Evolutionary conservation across 2,797 vertebrate species (phyloP).

Genomic region (Astyanax mexicanus): DNA sequence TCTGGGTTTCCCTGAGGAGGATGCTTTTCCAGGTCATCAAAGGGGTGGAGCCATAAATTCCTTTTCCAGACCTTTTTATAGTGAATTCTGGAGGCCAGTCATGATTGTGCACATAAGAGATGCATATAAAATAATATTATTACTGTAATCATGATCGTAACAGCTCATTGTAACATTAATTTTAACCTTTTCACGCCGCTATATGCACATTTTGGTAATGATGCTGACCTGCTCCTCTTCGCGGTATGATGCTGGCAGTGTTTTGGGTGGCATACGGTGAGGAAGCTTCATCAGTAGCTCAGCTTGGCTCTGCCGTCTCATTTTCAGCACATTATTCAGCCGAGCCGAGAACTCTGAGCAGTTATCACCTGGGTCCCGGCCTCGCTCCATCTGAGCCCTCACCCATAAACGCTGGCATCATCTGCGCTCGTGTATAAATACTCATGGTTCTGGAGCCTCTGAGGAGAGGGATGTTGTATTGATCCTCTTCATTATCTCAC

Average conservation of each 20-base stretch:
- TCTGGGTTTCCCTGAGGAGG: too few relatives aligned
- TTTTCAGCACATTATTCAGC: conserved; percentile 41
- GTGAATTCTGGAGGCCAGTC: too few relatives aligned
- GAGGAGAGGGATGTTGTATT: conserved; percentile 60
- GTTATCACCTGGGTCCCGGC: conserved; percentile 47
- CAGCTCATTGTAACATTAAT: too few relatives aligned
- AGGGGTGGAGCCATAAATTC: too few relatives aligned
- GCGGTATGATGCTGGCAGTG: conserved; percentile 2
- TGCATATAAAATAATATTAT: too few relatives aligned
- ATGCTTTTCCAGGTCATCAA: too few relatives aligned
- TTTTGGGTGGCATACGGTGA: background rate
- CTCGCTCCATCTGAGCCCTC: conserved; percentile 48
- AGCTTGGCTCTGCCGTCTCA: conserved; percentile 33
- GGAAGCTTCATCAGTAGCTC: conserved; percentile 32
- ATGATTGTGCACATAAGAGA: too few relatives aligned
- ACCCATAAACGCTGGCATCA: conserved; percentile 64
- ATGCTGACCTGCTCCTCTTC: conserved; percentile 1
- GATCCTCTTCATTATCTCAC: conserved; percentile 60
- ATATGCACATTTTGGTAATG: too few relatives aligned
- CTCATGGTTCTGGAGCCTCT: conserved; percentile 53
- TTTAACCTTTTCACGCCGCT: too few relatives aligned
- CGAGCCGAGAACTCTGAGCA: conserved; percentile 38
- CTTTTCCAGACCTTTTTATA: too few relatives aligned
- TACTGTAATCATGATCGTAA: too few relatives aligned
- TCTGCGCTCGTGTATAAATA: conserved; percentile 59